Evolutionary conservation across 2,113 vertebrate species (phyloP).

Genomic region (Pampusana beccarii): DNA sequence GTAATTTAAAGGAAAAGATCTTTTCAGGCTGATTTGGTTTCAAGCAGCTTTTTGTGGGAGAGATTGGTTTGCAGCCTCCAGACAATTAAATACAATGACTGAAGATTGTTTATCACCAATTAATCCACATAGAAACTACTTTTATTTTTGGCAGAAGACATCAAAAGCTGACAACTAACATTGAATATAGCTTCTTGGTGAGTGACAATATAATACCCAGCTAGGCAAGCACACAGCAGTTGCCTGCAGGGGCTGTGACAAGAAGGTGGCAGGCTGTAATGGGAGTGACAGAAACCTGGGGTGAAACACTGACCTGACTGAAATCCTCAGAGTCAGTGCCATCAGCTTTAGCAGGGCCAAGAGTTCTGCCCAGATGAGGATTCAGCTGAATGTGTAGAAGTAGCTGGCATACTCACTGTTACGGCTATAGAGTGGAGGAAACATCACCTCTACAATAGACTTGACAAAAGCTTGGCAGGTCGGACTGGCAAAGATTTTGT

Average conservation of each 20-base stretch:
- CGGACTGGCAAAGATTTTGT: background rate
- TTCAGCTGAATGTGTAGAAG: background rate
- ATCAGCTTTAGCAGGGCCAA: background rate
- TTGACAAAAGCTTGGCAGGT: background rate
- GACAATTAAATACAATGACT: conserved; percentile 62
- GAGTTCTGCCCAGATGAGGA: background rate
- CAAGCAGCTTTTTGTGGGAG: conserved; percentile 57
- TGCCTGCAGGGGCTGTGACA: background rate
- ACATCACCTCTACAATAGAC: background rate
- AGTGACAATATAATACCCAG: background rate
- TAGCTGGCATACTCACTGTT: background rate
- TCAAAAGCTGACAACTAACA: background rate
- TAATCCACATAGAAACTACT: conserved; percentile 52
- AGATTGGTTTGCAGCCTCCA: conserved; percentile 51
- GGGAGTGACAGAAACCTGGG: background rate
- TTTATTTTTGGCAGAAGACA: conserved; percentile 41
- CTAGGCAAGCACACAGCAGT: background rate
- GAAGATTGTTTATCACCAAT: conserved; percentile 71
- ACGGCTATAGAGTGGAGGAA: background rate
- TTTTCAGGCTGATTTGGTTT: conserved; percentile 59
- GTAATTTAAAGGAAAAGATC: conserved; percentile 59
- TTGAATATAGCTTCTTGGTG: background rate
- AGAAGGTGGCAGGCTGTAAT: background rate
- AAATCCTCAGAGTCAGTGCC: background rate
- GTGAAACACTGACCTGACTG: accelerated